A percentile compares a stretch with the other conserved stretches of the same genome.
Evolutionary conservation across 2,113 vertebrate genomes (phyloP).

Genomic region (Microcebus lehilahytsara): DNA sequence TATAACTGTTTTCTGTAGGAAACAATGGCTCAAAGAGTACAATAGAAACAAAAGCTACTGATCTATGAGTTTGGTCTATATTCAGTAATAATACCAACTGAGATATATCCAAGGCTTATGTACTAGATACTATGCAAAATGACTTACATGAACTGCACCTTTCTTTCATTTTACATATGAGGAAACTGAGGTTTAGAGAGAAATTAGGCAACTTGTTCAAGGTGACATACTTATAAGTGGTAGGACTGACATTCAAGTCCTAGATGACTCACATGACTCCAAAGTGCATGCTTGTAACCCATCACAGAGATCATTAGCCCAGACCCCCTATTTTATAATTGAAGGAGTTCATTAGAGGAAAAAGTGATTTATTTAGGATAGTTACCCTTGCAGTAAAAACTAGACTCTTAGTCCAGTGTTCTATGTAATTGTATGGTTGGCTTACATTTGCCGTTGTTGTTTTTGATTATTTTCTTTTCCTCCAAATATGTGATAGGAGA

Average conservation of each 20-base stretch:
- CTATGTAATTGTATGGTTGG: background rate
- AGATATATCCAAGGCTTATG: accelerated
- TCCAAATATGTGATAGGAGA: background rate
- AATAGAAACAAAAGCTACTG: background rate
- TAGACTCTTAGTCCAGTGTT: background rate
- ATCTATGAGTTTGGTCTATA: background rate
- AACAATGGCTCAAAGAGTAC: background rate
- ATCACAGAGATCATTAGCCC: background rate
- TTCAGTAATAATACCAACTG: too few relatives aligned
- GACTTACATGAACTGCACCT: background rate
- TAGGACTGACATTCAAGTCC: background rate
- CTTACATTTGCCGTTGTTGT: background rate
- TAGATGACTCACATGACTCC: background rate
- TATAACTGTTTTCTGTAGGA: background rate
- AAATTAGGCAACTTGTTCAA: background rate
- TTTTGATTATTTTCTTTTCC: background rate
- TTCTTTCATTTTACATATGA: background rate
- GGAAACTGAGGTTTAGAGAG: background rate
- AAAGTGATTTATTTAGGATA: background rate
- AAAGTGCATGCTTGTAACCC: background rate
- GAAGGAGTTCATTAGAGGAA: background rate
- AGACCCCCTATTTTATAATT: background rate
- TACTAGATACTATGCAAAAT: background rate
- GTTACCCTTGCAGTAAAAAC: background rate
- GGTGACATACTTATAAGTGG: background rate